Evolutionary conservation across 2,113 vertebrate genomes (phyloP), one percentile per base, ranked within the genome.

Genomic region (Bagarius yarrelli): DNA sequence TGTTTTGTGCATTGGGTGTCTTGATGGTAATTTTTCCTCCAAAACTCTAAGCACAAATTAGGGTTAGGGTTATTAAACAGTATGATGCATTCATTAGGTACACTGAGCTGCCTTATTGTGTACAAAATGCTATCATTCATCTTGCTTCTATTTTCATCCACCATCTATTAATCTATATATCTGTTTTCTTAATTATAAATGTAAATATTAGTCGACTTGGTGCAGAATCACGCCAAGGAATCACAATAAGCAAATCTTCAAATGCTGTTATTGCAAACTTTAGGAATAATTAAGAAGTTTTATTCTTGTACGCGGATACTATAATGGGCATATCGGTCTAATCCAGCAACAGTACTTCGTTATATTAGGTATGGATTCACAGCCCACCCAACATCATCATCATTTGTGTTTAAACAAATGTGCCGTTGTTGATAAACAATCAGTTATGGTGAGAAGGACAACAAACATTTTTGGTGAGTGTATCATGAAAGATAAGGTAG

Each of bases 31-130:
- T 86, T 86, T 83, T 85, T 89, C 84, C 77, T 87, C 8, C 64
- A 86, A 85, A 87, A 88, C 76, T 87, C 86, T 85, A 89, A 89
- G 88, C 85, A 87, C 86, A 87, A 88, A 89, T 88, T 86, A 88
- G 85, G 76, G 87, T 89, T n/a, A n/a, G n/a, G n/a, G n/a, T 40
- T 80, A 79, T 88, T 87, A 88, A 87, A 83, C 83, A 87, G 87
- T 78, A 85, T 83, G 85, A 87, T 86, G 83, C 86, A 83, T 87
- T 88, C 83, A 86, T 85, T 85, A 87, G 81, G 82, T 82, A 83
- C 80, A 81, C 79, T 74, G 53, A 80, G 78, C 83, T 70, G 85
- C 81, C 82, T 87, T 86, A 84, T 88, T 87, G 79, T 87, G 75
- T 72, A 40, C 73, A 30, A 73, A 81, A 82, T 81, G 64, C 75